A percentile compares a stretch with the other conserved stretches of the same genome.
Conservation (phyloP, 2,797 vertebrate species). For the Protosalanx chinensis region DNA sequence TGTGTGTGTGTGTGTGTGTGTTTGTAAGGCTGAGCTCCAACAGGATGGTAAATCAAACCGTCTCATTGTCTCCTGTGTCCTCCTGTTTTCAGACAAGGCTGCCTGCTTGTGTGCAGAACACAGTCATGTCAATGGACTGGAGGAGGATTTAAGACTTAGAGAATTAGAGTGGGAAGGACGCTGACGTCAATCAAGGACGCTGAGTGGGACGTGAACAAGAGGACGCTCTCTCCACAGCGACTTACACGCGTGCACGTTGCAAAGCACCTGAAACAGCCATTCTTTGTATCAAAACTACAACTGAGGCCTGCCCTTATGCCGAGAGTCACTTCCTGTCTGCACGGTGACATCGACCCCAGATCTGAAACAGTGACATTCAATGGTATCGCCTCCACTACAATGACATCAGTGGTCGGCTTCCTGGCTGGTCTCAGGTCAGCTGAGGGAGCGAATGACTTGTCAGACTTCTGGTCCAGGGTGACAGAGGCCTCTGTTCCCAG, state of each 20-base stretch:
- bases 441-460: neutral
- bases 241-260: neutral
- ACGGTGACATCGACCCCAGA: neutral
- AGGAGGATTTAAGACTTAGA: neutral
- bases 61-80: neutral
- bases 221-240: neutral
- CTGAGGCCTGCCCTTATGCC: neutral
- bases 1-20: no score
- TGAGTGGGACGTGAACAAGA: neutral
- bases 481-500: neutral
- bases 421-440: neutral
- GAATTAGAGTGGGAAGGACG: neutral
- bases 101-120: neutral
- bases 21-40: no score
- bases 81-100: neutral
- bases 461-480: neutral
- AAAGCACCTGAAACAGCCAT: neutral
- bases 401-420: neutral
- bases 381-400: neutral
- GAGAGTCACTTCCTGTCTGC: neutral
- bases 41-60: no score
- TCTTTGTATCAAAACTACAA: neutral
- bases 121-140: neutral
- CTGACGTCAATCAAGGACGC: neutral
- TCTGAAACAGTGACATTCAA: neutral